Evolutionary conservation across 2,113 vertebrate species (phyloP), one percentile per base, ranked within the genome.

Genomic region (Engraulis encrasicolus): DNA sequence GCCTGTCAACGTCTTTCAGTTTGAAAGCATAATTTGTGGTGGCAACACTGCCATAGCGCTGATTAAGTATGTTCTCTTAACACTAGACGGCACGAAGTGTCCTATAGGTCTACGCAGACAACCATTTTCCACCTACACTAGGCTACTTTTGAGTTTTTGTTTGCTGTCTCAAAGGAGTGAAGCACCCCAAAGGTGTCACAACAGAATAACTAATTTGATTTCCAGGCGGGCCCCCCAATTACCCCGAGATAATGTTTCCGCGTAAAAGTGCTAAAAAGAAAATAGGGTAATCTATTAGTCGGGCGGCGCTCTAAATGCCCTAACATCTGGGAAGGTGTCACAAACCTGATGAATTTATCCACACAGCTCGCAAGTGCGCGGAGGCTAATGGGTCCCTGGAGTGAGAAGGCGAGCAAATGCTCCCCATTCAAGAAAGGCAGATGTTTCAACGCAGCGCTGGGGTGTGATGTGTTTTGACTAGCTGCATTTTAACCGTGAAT

Each of bases 291-390:
- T 90, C 91, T 74, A 74, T 74, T 74, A 74, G 66, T 74, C 83
- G 81, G n/a, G 66, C 19, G 66, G 34, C 66, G 66, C 27, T 36
- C 66, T 85, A 90, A 89, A 93, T 92, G 91, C 88, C 87, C 88
- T 85, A 93, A 92, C 94, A 94, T 94, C 93, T 94, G 94, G 89
- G 86, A 74, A 45, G 86, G 88, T 93, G 93, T 94, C 91, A 92
- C 89, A 87, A 91, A 50, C 89, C 81, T 93, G 93, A 95, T 92
- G 93, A 93, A 94, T 94, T 90, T 90, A 89, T 93, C 88, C 93
- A 92, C 91, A 86, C 90, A 86, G 91, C 89, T 87, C 87, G 89
- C 87, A 90, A 87, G 84, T 81, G 88, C 90, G 91, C 91, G 86
- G 87, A 82, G 84, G 87, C 87, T 93, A 94, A 94, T 91, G 89